Evolutionary conservation across 2,797 vertebrate species (phyloP).

Genomic region (Tarsius wallacei): DNA sequence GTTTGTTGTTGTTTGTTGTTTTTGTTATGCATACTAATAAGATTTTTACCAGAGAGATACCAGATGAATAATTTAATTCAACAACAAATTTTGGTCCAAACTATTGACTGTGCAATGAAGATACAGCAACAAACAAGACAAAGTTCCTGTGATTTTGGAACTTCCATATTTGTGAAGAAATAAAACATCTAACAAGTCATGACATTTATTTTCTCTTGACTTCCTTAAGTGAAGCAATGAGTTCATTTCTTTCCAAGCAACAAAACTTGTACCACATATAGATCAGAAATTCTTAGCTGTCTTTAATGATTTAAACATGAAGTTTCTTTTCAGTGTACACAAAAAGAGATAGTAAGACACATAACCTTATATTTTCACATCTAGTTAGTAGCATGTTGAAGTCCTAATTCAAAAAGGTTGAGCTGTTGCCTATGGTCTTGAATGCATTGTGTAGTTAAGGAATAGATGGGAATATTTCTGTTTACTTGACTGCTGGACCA

Average conservation of each 20-base stretch:
- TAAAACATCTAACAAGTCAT: background rate
- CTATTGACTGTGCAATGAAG: background rate
- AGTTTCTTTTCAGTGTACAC: background rate
- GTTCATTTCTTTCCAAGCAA: background rate
- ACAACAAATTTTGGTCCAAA: background rate
- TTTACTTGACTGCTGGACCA: background rate
- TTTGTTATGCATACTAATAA: background rate
- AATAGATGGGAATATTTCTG: background rate
- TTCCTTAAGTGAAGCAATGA: background rate
- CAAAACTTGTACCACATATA: background rate
- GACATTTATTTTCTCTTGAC: background rate
- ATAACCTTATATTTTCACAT: background rate
- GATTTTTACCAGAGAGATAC: background rate
- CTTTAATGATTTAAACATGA: background rate
- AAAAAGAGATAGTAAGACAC: background rate
- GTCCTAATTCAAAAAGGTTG: background rate
- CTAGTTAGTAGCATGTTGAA: background rate
- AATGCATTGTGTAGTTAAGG: background rate
- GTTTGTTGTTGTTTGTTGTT: background rate
- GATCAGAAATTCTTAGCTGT: background rate
- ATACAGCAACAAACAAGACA: background rate
- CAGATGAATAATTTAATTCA: conserved; percentile 45
- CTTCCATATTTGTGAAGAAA: background rate
- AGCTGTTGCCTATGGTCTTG: background rate
- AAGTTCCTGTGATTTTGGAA: background rate